phyloP scores from a whole-genome alignment of 1,140 invertebrate species.

The Dufourea novaeangliae region DNA sequence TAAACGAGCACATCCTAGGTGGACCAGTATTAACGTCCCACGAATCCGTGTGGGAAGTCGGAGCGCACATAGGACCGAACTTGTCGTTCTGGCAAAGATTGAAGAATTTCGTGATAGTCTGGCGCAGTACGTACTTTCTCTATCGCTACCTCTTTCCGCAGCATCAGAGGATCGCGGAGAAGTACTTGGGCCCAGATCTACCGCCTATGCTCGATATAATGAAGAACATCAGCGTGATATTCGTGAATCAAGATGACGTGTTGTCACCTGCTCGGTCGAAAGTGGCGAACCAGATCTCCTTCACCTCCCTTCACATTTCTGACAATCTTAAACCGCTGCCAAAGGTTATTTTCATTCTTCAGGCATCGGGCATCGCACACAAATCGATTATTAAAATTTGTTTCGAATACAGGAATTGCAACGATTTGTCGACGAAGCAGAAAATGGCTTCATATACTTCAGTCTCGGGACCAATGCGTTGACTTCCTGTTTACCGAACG shows the following conservation, averaged over 20 bases:
- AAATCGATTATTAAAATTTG: too few species aligned
- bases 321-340: constrained; percentile 50
- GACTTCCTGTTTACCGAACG: constrained; percentile 63
- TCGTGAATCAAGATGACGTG: constrained; percentile 83
- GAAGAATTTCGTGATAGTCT: constrained; percentile 41
- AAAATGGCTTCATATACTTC: constrained; percentile 83
- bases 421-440: constrained; percentile 77
- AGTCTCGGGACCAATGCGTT: constrained; percentile 81
- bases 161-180: constrained; percentile 73
- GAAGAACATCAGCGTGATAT: constrained; percentile 77
- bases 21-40: constrained; percentile 55
- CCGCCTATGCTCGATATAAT: constrained; percentile 62
- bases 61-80: background rate
- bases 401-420: constrained; percentile 81
- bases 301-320: constrained; percentile 80
- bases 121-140: constrained; percentile 22
- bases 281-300: constrained; percentile 81
- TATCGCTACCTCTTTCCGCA: constrained; percentile 56
- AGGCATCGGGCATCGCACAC: too few species aligned
- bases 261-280: constrained; percentile 81
- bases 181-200: constrained; percentile 71
- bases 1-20: constrained; percentile 36
- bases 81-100: constrained; percentile 54
- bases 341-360: constrained; percentile 51
- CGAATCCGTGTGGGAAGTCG: constrained; percentile 55